These are phyloP conservation scores for Phalacrocorax pelagicus DNA, from an alignment of 2,113 vertebrate species.

Conservation along the genomic window DNA sequence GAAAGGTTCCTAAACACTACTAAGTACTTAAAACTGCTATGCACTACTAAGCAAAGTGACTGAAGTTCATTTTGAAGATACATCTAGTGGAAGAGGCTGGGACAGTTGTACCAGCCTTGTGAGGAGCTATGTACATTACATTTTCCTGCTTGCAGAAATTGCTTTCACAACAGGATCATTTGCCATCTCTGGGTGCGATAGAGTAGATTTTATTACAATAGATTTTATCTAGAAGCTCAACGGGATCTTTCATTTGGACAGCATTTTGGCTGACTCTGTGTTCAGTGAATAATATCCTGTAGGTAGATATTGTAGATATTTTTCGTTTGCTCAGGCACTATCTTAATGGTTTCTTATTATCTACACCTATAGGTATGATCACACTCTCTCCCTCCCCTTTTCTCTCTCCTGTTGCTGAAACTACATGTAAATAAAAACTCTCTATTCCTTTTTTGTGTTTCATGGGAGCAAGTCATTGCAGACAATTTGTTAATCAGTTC, in stretches of 20 bases:
- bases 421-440: background rate
- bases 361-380: background rate
- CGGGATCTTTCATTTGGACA: conserved; percentile 7
- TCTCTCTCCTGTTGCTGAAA: background rate
- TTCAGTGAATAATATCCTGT: background rate
- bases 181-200: background rate
- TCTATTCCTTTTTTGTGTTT: background rate
- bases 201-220: background rate
- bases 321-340: background rate
- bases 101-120: background rate
- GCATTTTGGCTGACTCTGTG: background rate
- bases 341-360: background rate
- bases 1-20: background rate
- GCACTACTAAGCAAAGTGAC: background rate
- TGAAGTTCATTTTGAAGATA: background rate
- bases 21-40: background rate
- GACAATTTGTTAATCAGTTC: background rate
- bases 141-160: background rate
- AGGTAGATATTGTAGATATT: background rate
- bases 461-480: background rate
- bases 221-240: background rate
- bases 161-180: background rate
- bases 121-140: background rate
- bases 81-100: background rate
- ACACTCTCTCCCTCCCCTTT: background rate